Evolutionary conservation across 2,888 invertebrate genomes (phyloP).

Genomic region (Asteroscopus sphinx): DNA sequence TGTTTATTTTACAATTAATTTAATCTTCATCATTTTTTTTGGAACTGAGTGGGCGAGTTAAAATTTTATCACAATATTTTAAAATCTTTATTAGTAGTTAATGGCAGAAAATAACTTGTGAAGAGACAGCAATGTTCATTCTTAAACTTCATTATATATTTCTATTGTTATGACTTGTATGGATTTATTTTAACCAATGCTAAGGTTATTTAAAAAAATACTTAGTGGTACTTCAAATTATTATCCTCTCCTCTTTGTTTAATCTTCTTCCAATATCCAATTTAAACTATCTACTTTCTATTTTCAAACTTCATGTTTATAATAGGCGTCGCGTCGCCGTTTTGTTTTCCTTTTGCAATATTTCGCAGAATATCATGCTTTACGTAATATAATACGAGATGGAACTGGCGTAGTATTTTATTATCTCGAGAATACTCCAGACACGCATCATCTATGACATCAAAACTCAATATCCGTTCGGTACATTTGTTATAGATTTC

Average conservation of each 20-base stretch:
- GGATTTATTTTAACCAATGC: no score
- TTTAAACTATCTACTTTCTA: conserved; percentile 25
- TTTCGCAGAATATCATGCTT: conserved; percentile 48
- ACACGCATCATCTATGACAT: conserved; percentile 80
- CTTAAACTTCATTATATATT: no score
- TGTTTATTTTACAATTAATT: conserved; percentile 26
- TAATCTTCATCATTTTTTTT: conserved; percentile 10
- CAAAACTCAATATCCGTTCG: conserved; percentile 84
- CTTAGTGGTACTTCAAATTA: conserved; percentile 11
- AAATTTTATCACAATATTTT: background rate
- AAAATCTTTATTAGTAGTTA: no score
- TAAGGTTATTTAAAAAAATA: background rate
- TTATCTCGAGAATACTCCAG: conserved; percentile 77
- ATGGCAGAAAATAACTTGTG: no score
- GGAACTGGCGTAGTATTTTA: conserved; percentile 76
- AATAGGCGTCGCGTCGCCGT: conserved; percentile 17
- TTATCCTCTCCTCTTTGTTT: conserved; percentile 1
- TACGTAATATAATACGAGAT: conserved; percentile 52
- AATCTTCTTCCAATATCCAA: conserved; percentile 13
- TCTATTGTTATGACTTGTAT: no score
- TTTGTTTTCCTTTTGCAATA: conserved; percentile 48
- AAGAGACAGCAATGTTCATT: no score
- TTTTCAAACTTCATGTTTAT: conserved; percentile 14
- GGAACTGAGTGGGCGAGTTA: no score
- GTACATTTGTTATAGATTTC: conserved; percentile 83